A percentile compares a stretch with the other conserved stretches of the same genome.
Conservation (phyloP, 2,797 vertebrate genomes). For the Leuciscus waleckii region DNA sequence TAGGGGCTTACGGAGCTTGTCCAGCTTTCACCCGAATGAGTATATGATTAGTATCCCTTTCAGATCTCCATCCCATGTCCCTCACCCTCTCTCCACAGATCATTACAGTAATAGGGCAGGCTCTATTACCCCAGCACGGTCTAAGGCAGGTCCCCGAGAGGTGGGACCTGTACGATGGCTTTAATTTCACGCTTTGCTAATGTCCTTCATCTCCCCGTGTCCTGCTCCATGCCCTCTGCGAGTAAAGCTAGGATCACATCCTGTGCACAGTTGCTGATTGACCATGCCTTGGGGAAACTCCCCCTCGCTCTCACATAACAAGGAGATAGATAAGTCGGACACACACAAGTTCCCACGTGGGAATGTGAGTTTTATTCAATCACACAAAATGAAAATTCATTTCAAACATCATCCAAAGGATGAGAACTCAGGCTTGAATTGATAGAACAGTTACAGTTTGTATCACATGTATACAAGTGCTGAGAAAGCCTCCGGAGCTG, state of each 20-base stretch:
- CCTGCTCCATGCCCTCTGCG: constrained; percentile 65
- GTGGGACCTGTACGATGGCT: constrained; percentile 71
- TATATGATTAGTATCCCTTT: constrained; percentile 71
- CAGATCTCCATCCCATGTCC: constrained; percentile 67
- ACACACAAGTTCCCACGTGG: not conserved
- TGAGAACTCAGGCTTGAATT: too few relatives aligned
- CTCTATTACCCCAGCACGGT: constrained; percentile 75
- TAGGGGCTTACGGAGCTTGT: constrained; percentile 16
- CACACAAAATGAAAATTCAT: not conserved
- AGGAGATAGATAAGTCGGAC: constrained; percentile 7
- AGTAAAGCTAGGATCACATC: constrained; percentile 66
- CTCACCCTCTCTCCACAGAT: constrained; percentile 77
- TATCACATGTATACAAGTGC: too few relatives aligned
- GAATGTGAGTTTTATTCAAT: not conserved
- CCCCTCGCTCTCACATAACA: constrained; percentile 54
- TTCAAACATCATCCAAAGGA: too few relatives aligned
- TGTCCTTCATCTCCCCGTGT: constrained; percentile 69
- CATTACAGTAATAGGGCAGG: constrained; percentile 79
- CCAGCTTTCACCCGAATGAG: constrained; percentile 58
- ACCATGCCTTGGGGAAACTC: constrained; percentile 53
- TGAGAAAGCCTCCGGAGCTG: too few relatives aligned
- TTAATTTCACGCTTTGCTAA: constrained; percentile 87
- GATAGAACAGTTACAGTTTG: too few relatives aligned
- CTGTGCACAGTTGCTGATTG: constrained; percentile 60
- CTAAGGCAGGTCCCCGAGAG: constrained; percentile 64